Percentiles rank a stretch among this genome's conserved stretches.
Evolutionary conservation across 2,113 vertebrate genomes (phyloP).

Genomic region (Oreotrochilus melanogaster): DNA sequence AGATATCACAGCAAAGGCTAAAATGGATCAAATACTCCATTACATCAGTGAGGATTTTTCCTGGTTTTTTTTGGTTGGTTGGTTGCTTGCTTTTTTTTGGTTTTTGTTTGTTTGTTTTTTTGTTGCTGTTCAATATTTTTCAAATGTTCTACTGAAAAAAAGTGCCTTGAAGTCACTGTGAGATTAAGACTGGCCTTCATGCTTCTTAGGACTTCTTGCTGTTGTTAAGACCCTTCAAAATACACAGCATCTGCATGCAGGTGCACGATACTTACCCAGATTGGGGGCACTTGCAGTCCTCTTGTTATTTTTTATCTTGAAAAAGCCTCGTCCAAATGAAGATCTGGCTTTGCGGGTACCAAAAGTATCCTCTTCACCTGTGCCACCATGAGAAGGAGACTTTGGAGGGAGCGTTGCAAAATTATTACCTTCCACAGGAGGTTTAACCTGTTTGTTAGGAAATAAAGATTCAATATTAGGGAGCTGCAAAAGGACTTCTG

Average conservation of each 20-base stretch:
- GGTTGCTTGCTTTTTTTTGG: too few relatives aligned
- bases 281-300: conserved; percentile 91
- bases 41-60: neutral
- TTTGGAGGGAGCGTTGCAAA: conserved; percentile 84
- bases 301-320: conserved; percentile 92
- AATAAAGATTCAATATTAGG: neutral
- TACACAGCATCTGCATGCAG: neutral
- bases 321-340: conserved; percentile 96
- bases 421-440: conserved; percentile 70
- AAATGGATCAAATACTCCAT: neutral
- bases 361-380: conserved; percentile 84
- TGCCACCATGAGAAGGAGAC: conserved; percentile 68
- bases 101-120: neutral
- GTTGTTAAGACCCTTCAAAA: neutral
- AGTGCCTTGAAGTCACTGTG: neutral
- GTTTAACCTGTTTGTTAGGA: conserved; percentile 76
- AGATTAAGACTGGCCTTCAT: neutral
- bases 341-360: conserved; percentile 91
- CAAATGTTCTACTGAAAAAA: neutral
- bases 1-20: neutral
- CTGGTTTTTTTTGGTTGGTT: neutral
- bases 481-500: neutral
- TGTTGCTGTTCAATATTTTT: neutral
- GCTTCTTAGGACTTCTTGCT: neutral
- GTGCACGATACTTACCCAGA: conserved; percentile 80